Evolutionary conservation across 2,113 vertebrate genomes (phyloP).

Genomic region (Hippocampus comes): DNA sequence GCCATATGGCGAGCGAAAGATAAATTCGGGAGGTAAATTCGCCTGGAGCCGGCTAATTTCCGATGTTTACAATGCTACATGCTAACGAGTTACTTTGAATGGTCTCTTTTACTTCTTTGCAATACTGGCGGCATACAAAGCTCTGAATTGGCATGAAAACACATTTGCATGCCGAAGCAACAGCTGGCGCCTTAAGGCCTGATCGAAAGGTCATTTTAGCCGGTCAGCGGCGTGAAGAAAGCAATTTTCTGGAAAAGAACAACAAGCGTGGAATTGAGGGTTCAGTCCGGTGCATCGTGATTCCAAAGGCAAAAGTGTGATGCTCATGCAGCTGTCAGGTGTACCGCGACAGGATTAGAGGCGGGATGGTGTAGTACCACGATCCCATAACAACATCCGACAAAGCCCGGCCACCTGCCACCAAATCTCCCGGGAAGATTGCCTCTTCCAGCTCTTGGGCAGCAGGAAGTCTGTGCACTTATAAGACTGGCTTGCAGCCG

Average conservation of each 20-base stretch:
- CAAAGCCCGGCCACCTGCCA: conserved; percentile 62
- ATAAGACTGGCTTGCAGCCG: conserved; percentile 53
- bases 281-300: background rate
- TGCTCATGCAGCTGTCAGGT: conserved; percentile 73
- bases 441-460: conserved; percentile 51
- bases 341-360: conserved; percentile 59
- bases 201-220: background rate
- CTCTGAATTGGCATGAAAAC: conserved; percentile 21
- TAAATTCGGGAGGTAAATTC: conserved; percentile 48
- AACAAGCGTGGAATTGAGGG: background rate
- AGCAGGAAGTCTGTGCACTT: conserved; percentile 62
- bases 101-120: conserved; percentile 2
- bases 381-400: conserved; percentile 69
- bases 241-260: background rate
- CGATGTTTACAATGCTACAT: conserved; percentile 55
- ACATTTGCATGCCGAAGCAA: background rate
- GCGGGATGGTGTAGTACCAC: conserved; percentile 46
- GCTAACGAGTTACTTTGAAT: conserved; percentile 32
- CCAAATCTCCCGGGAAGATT: conserved; percentile 49
- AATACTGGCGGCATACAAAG: conserved; percentile 20
- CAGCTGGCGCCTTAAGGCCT: conserved; percentile 38
- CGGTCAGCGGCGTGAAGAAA: background rate
- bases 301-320: background rate
- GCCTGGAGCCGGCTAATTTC: conserved; percentile 59
- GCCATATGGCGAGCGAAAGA: conserved; percentile 51